Percentiles rank a stretch among this genome's conserved stretches.
Conservation (phyloP, 2,888 invertebrate genomes). For the Cataglyphis livida region DNA sequence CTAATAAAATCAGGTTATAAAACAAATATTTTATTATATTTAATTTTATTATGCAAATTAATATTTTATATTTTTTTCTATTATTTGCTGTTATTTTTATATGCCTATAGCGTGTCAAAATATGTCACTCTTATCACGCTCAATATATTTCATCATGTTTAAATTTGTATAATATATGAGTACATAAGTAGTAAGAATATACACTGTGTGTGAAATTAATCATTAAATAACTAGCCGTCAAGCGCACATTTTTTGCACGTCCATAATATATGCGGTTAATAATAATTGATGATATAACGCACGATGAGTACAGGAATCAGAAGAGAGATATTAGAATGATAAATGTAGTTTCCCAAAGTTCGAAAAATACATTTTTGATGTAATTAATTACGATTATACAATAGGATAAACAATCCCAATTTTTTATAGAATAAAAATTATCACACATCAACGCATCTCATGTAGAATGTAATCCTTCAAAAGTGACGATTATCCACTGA, state of each 20-base stretch:
- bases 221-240: constrained; percentile 11
- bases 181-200: background rate
- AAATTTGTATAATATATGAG: constrained; percentile 4
- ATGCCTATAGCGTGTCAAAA: background rate
- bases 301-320: background rate
- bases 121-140: background rate
- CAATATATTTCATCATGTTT: background rate
- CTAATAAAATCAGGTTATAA: background rate
- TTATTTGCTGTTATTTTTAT: background rate
- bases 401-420: background rate
- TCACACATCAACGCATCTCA: background rate
- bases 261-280: background rate
- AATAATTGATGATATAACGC: constrained; percentile 32
- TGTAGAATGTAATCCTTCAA: constrained; percentile 7
- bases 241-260: background rate
- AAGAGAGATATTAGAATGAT: constrained; percentile 4
- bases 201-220: constrained; percentile 27
- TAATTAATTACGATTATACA: background rate
- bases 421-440: constrained; percentile 17
- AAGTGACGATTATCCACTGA: constrained; percentile 25
- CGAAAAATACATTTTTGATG: background rate
- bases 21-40: background rate
- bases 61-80: background rate
- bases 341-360: background rate
- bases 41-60: constrained; percentile 19